A percentile compares a stretch with the other conserved stretches of the same genome.
These are phyloP conservation scores for Pontoporia blainvillei DNA, from an alignment of 2,113 vertebrate genomes.

Conservation along the genomic window DNA sequence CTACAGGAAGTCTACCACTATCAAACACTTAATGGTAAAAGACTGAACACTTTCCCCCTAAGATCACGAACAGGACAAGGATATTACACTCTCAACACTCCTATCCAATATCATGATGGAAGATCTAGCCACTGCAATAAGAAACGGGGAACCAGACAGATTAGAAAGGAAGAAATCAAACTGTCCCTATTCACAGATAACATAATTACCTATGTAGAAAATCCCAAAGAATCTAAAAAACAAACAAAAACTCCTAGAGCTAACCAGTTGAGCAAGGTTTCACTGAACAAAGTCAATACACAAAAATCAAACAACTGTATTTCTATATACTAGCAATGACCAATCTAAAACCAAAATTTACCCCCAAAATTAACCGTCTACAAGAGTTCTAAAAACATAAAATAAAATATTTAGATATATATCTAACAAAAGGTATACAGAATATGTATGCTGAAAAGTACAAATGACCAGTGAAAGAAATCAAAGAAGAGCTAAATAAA, in stretches of 20 bases:
- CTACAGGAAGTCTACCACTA: neutral
- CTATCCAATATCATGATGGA: neutral
- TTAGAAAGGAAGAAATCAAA: constrained; percentile 6
- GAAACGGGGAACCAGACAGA: neutral
- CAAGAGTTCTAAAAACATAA: neutral
- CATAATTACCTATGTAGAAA: neutral
- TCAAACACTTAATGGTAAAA: neutral
- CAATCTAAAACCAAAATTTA: neutral
- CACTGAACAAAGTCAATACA: neutral
- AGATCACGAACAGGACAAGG: neutral
- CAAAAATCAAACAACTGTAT: neutral
- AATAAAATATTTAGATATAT: neutral
- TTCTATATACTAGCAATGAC: neutral
- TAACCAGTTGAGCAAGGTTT: neutral
- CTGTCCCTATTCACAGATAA: neutral
- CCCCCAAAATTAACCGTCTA: neutral
- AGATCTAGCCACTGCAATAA: neutral
- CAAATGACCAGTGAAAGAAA: neutral
- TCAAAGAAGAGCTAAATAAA: neutral
- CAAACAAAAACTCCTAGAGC: neutral
- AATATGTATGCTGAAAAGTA: neutral
- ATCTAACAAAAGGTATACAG: neutral
- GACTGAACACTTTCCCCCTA: neutral
- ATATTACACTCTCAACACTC: neutral
- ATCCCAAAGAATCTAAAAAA: neutral